A percentile compares a stretch with the other conserved stretches of the same genome.
phyloP scores from a whole-genome alignment of 1,140 invertebrate species.

The Drosophila setifemur region DNA sequence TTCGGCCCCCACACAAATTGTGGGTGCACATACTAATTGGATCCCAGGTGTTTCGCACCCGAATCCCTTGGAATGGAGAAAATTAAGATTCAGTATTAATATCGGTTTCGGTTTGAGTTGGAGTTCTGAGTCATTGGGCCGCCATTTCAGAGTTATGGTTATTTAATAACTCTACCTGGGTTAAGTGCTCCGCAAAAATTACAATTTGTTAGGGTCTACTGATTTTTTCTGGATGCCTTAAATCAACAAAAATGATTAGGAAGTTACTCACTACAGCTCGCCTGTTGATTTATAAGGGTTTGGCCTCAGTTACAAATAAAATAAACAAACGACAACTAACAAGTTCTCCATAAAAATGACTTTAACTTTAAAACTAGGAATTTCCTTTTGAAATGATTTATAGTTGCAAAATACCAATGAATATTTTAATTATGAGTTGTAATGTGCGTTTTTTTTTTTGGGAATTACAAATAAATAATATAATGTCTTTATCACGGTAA shows the following conservation, averaged over 20 bases:
- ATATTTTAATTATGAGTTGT: too few species aligned
- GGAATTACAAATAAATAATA: too few species aligned
- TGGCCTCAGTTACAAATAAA: not conserved
- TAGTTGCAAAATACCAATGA: too few species aligned
- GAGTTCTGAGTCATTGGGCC: conserved; percentile 31
- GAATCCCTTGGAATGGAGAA: not conserved
- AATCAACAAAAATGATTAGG: not conserved
- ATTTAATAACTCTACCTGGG: not conserved
- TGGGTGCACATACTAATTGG: conserved; percentile 47
- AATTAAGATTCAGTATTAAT: not conserved
- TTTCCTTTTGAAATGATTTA: too few species aligned
- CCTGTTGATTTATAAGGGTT: conserved; percentile 3
- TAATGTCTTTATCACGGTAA: too few species aligned
- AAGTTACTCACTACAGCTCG: conserved; percentile 7
- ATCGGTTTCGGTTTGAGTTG: not conserved
- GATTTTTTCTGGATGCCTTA: not conserved
- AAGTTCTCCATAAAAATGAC: too few species aligned
- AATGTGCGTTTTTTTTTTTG: too few species aligned
- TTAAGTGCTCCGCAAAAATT: conserved; percentile 10
- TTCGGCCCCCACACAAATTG: not conserved
- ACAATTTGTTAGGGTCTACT: not conserved
- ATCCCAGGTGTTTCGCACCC: conserved; percentile 30
- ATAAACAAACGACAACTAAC: conserved; percentile 2
- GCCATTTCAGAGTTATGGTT: not conserved
- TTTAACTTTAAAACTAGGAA: not conserved